phyloP scores from a whole-genome alignment of 2,797 vertebrate genomes.

The Aselliscus stoliczkanus region DNA sequence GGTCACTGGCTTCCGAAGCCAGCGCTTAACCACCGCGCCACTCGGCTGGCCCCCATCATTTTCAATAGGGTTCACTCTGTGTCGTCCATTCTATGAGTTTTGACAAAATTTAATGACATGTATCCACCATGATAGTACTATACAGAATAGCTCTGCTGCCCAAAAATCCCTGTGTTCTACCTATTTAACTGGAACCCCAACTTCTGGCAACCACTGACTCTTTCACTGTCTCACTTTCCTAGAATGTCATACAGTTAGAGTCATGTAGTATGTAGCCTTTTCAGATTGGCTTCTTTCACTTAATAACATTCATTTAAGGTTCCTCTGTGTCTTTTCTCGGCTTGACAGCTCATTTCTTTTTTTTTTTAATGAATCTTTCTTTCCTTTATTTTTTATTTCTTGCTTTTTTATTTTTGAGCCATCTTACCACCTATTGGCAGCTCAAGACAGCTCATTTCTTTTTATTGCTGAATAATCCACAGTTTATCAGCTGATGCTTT shows the following conservation, averaged over 20 bases:
- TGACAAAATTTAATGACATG: background rate
- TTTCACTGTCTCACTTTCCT: background rate
- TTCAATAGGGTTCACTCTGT: background rate
- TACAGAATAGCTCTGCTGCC: background rate
- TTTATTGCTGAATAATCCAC: background rate
- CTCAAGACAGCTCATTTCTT: background rate
- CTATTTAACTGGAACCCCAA: too few species aligned
- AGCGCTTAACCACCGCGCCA: too few species aligned
- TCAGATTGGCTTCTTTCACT: background rate
- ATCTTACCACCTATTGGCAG: too few species aligned
- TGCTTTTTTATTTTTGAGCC: too few species aligned
- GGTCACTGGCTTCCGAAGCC: too few species aligned
- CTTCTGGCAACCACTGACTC: background rate
- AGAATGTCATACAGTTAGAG: background rate
- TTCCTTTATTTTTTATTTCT: too few species aligned
- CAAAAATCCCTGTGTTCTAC: background rate
- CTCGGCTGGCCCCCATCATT: too few species aligned
- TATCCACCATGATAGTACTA: background rate
- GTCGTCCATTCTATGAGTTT: background rate
- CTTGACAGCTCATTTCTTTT: background rate
- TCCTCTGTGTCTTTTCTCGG: background rate
- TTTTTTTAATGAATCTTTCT: too few species aligned
- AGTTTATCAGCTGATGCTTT: background rate
- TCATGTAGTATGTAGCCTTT: background rate
- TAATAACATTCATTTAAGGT: background rate